These are phyloP conservation scores for Agriopis aurantiaria DNA, from an alignment of 2,888 invertebrate species.

Conservation along the genomic window DNA sequence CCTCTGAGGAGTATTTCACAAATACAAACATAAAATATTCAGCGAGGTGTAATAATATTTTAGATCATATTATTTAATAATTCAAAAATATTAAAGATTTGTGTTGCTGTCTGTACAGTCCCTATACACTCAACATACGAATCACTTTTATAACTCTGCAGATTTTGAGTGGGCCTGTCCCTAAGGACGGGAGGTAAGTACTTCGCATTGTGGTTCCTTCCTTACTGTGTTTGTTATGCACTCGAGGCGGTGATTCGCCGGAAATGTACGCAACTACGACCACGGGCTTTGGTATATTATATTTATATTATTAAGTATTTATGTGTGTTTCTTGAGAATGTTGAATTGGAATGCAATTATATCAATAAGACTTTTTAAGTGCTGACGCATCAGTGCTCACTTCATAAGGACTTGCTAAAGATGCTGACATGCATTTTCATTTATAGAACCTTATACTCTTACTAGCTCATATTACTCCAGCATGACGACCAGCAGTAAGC, in stretches of 20 bases:
- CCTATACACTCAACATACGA: slow-evolving; percentile 1
- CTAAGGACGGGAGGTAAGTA: slow-evolving; percentile 30
- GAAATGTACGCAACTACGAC: neutral
- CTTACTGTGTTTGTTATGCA: slow-evolving; percentile 52
- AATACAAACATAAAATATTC: no score
- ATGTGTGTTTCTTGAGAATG: neutral
- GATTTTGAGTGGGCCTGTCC: slow-evolving; percentile 28
- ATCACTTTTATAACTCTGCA: slow-evolving; percentile 30
- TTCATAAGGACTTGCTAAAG: no score
- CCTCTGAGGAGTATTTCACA: no score
- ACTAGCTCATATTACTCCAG: no score
- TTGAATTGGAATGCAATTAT: neutral
- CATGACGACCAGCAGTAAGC: no score
- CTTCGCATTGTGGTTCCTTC: slow-evolving; percentile 38
- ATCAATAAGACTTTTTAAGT: neutral
- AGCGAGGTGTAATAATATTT: no score
- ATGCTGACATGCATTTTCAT: no score
- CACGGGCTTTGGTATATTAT: neutral
- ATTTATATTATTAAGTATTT: neutral
- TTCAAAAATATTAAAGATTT: neutral
- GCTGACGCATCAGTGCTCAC: no score
- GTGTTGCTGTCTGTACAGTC: neutral
- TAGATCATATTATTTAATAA: no score
- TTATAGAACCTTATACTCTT: no score
- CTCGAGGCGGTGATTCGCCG: slow-evolving; percentile 39